phyloP scores from a whole-genome alignment of 2,113 vertebrate genomes.

The mouse (Mus musculus) region GRCm39 chr1:37055501-37056000 shows the following conservation, averaged over 20 bases:
- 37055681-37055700: not conserved
- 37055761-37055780: not conserved
- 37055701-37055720: not conserved
- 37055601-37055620: not conserved
- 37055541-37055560: not conserved
- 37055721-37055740: not conserved
- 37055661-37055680: conserved; percentile 16
- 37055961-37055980: not conserved
- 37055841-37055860: conserved; percentile 31
- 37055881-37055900: not conserved
- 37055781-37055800: not conserved
- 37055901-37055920: not conserved
- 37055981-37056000: not conserved
- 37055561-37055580: not conserved
- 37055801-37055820: not conserved
- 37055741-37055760: not conserved
- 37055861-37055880: not conserved
- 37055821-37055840: not conserved
- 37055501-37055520: not conserved
- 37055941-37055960: not conserved
- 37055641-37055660: not conserved
- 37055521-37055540: not conserved
- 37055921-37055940: no score
- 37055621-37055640: not conserved
- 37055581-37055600: not conserved